phyloP scores from a whole-genome alignment of 1,140 invertebrate genomes.

The Scaptomyza graminum region DNA sequence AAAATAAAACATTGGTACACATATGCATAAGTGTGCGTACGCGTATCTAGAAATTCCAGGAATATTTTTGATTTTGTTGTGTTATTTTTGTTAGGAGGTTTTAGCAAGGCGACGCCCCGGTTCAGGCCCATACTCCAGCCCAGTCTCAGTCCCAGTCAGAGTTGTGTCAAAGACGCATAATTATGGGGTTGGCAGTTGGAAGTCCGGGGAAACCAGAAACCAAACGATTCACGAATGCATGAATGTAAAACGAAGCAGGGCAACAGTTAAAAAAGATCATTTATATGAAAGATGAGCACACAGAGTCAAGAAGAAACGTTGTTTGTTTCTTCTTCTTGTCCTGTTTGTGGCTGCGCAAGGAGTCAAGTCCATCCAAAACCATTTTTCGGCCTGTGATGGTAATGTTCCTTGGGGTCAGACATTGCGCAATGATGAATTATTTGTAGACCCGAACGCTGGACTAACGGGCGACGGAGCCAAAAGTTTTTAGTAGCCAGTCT shows the following conservation, averaged over 20 bases:
- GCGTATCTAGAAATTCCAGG: conserved; percentile 8
- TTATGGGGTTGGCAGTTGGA: conserved; percentile 61
- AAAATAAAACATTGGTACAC: no score
- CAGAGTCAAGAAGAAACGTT: conserved; percentile 37
- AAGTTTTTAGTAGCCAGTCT: neutral
- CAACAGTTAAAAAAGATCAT: conserved; percentile 57
- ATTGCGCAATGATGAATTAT: conserved; percentile 72
- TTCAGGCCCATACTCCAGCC: no score
- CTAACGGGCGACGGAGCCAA: neutral
- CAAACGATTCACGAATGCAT: neutral
- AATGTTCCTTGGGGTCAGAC: conserved; percentile 55
- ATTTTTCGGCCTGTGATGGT: conserved; percentile 26
- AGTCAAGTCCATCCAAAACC: conserved; percentile 13
- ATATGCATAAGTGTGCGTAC: no score
- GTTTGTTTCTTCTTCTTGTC: conserved; percentile 26
- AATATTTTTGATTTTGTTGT: conserved; percentile 6
- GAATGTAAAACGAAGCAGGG: conserved; percentile 26
- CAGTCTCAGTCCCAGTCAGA: neutral
- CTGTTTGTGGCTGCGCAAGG: conserved; percentile 37
- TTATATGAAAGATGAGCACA: conserved; percentile 72
- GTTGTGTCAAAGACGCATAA: conserved; percentile 68
- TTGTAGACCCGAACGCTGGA: conserved; percentile 54
- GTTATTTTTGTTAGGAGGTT: conserved; percentile 19
- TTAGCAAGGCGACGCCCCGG: conserved; percentile 14
- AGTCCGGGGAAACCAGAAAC: conserved; percentile 17